Percentiles rank a stretch among this genome's conserved stretches.
These are phyloP conservation scores for Timema podura DNA, from an alignment of 2,888 invertebrate species.

Conservation along the genomic window DNA sequence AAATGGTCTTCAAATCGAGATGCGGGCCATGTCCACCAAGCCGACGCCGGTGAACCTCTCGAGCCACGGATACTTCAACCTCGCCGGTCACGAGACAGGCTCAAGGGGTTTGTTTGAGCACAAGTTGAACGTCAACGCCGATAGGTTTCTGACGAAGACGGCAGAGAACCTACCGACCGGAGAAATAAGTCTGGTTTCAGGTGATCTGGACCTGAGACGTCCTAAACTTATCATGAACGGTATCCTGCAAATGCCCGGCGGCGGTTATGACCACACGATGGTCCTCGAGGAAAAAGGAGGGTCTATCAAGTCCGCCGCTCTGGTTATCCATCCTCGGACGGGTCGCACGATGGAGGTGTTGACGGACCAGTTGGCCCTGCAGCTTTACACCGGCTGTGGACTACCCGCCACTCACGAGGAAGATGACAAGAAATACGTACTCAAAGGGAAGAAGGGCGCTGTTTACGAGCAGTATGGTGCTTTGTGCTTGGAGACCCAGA, in stretches of 20 bases:
- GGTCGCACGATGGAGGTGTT: slow-evolving; percentile 76
- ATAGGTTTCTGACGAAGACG: slow-evolving; percentile 69
- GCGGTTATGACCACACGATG: slow-evolving; percentile 81
- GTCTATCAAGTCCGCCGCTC: slow-evolving; percentile 4
- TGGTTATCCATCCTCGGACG: slow-evolving; percentile 60
- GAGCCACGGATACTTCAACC: slow-evolving; percentile 86
- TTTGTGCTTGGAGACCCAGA: slow-evolving; percentile 87
- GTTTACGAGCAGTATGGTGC: slow-evolving; percentile 72
- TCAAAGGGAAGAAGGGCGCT: slow-evolving; percentile 66
- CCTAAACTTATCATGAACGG: neutral
- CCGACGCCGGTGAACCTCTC: slow-evolving; percentile 83
- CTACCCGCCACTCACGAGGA: slow-evolving; percentile 54
- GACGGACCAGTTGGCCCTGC: slow-evolving; percentile 85
- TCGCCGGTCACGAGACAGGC: slow-evolving; percentile 79
- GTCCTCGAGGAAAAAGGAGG: slow-evolving; percentile 52
- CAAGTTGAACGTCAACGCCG: slow-evolving; percentile 67
- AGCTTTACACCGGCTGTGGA: slow-evolving; percentile 80
- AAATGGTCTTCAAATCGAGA: slow-evolving; percentile 70
- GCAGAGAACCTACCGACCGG: slow-evolving; percentile 70
- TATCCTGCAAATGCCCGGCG: slow-evolving; percentile 52
- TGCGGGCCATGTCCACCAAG: slow-evolving; percentile 69
- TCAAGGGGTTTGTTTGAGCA: slow-evolving; percentile 63
- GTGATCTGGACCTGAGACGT: slow-evolving; percentile 61
- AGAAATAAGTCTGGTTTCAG: slow-evolving; percentile 31
- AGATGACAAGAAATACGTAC: slow-evolving; percentile 35